Evolutionary conservation across 2,113 vertebrate species (phyloP).

Genomic region (Mastomys coucha): DNA sequence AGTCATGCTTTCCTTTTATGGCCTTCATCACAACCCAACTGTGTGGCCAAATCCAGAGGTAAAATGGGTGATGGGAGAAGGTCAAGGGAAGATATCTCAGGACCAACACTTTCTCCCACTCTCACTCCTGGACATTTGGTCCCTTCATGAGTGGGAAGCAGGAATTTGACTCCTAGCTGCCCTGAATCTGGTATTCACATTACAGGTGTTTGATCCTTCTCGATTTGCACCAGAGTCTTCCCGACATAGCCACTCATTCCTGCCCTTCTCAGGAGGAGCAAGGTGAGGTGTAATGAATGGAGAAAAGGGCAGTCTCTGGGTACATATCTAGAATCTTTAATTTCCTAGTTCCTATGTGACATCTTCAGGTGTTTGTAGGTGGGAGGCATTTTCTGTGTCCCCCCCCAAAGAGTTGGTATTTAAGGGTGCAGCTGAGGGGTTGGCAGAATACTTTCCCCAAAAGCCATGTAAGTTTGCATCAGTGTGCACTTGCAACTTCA

Average conservation of each 20-base stretch:
- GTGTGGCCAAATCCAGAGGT: constrained; percentile 90
- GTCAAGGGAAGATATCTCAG: background rate
- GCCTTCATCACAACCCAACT: constrained; percentile 86
- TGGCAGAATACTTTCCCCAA: background rate
- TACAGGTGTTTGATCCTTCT: constrained; percentile 89
- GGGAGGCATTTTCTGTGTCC: background rate
- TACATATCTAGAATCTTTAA: background rate
- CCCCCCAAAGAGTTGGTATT: background rate
- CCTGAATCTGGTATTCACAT: background rate
- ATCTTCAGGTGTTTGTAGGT: background rate
- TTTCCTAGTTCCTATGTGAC: background rate
- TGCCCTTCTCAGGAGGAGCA: constrained; percentile 87
- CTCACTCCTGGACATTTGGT: background rate
- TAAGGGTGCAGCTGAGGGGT: background rate
- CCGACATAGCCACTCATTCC: constrained; percentile 87
- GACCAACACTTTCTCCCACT: accelerated
- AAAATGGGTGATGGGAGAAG: background rate
- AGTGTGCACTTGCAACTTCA: background rate
- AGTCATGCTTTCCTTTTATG: constrained; percentile 83
- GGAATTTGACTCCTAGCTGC: accelerated
- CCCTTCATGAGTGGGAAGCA: background rate
- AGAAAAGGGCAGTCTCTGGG: no score
- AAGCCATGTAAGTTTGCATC: no score
- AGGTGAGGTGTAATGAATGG: constrained; percentile 27
- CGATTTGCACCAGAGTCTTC: constrained; percentile 84